These are phyloP conservation scores for Pungitius pungitius DNA, from an alignment of 2,113 vertebrate species.

Conservation along the genomic window DNA sequence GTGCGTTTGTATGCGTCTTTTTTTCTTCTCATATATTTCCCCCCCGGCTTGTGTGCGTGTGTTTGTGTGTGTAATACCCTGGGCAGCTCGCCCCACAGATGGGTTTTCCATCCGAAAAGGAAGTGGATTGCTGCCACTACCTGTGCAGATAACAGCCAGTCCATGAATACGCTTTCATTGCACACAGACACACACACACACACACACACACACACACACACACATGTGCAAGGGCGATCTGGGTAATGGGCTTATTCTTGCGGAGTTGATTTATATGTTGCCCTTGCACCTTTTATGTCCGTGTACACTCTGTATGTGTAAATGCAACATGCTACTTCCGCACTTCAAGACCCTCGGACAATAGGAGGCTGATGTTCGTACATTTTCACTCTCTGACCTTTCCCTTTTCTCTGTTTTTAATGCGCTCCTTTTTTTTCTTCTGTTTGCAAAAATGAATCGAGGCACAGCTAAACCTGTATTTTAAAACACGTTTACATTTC, in stretches of 20 bases:
- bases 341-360: conserved; percentile 48
- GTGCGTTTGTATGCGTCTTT: conserved; percentile 31
- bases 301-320: conserved; percentile 49
- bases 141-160: conserved; percentile 84
- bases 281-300: conserved; percentile 51
- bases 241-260: conserved; percentile 25
- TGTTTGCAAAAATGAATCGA: neutral
- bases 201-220: conserved; percentile 16
- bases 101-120: conserved; percentile 89
- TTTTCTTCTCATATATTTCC: conserved; percentile 63
- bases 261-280: conserved; percentile 50
- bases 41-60: conserved; percentile 29
- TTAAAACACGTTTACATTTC: neutral
- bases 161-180: conserved; percentile 37
- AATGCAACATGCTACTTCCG: conserved; percentile 59
- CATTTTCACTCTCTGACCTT: conserved; percentile 44
- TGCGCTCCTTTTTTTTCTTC: neutral
- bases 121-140: conserved; percentile 93
- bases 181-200: conserved; percentile 40
- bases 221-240: neutral
- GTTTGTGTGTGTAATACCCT: conserved; percentile 74
- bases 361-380: conserved; percentile 39
- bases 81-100: conserved; percentile 80
- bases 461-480: neutral
- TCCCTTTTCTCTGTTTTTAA: conserved; percentile 13